Evolutionary conservation across 1,140 invertebrate species (phyloP).

Genomic region (Xylocopa sonorina): DNA sequence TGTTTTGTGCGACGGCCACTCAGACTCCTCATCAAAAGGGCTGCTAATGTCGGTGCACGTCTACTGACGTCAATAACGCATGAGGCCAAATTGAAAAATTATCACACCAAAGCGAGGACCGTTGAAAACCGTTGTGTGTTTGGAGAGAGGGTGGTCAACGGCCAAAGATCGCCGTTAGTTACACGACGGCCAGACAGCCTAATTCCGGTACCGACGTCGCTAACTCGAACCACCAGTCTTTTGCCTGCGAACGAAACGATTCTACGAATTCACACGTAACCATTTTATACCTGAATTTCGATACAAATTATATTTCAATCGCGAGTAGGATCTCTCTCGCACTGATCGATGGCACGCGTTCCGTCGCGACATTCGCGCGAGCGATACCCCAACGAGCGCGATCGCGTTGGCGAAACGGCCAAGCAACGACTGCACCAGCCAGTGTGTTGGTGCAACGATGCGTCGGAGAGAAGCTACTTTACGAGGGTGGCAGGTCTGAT

Average conservation of each 20-base stretch:
- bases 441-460: conserved; percentile 52
- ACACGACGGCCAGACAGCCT: conserved; percentile 23
- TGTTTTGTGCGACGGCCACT: conserved; percentile 72
- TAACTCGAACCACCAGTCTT: not conserved
- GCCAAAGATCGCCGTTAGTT: conserved; percentile 27
- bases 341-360: too few relatives aligned
- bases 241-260: conserved; percentile 34
- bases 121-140: conserved; percentile 69
- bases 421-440: conserved; percentile 26
- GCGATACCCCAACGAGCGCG: not conserved
- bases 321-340: too few relatives aligned
- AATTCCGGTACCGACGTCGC: conserved; percentile 25
- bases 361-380: conserved; percentile 24
- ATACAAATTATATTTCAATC: too few relatives aligned
- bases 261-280: too few relatives aligned
- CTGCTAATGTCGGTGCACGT: conserved; percentile 63
- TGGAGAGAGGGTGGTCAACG: conserved; percentile 73
- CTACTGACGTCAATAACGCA: conserved; percentile 76
- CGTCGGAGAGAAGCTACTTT: conserved; percentile 74
- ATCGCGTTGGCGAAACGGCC: conserved; percentile 23
- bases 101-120: conserved; percentile 77
- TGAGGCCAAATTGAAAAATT: conserved; percentile 82
- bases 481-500: conserved; percentile 75
- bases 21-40: conserved; percentile 76
- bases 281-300: too few relatives aligned